Base-by-base conservation (phyloP, 2,888 invertebrate genomes). In the Acanthopleura granulata region DNA sequence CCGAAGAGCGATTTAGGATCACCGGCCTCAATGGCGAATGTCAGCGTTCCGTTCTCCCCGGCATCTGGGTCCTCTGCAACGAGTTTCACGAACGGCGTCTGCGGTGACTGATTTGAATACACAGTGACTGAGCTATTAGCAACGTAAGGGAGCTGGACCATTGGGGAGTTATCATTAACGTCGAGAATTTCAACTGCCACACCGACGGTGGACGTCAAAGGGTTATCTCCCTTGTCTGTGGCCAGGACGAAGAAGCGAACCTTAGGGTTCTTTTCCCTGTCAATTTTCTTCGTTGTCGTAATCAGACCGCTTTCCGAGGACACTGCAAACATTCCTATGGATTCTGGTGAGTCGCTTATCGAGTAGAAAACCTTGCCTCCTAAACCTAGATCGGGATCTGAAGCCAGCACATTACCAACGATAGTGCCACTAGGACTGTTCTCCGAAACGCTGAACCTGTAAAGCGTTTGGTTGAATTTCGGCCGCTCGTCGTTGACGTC, bases 1-100 rank as follows among this genome's bases (percentile, higher is more conserved):
- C 82, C 84, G 82, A 92, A 92, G 72, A 91, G 84, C 4, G 83
- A 83, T 4, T 89, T 87, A 14, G 51, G 49, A 73, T 90, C 90
- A 16, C 91, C 90, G 51, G 77, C 78, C 12, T 81, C 76, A 51
- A 86, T 77, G 40, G 78, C 76, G 75, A 79, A 86, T 22, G 76
- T 77, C 61, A 87, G 74, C 49, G 78, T 74, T 11, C 87, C 82
- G 86, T 86, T 86, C 30, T 80, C 78, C 0, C 83, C 84, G 0
- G 75, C 77, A 78, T 87, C 87, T 11, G 74, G 72, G 74, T 87
- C 87, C 0, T 75, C 70, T 18, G 84, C 83, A 9, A 76, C 74
- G 6, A 86, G 73, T 22, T 70, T 75, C 16, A 81, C 76, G 40
- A 85, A 71, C 57, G 82, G 72, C 66, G 79, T 79, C 12, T 84